Evolutionary conservation across 2,797 vertebrate species (phyloP), one percentile per base, ranked within the genome.

Genomic region (Notolepis coatsorum): DNA sequence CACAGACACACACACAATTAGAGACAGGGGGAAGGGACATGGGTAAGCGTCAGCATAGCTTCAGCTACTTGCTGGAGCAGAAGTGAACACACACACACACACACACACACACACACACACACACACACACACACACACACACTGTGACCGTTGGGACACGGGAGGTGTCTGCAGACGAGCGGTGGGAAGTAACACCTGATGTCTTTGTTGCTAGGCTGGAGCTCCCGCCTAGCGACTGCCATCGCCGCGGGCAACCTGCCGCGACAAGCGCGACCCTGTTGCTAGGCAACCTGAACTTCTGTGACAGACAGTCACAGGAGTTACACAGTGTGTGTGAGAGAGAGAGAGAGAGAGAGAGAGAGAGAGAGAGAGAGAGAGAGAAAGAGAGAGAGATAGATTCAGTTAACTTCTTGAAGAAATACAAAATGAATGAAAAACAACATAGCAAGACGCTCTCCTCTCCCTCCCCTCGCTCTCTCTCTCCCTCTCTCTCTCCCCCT

Each of bases 121-220:
- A 33, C 50, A 49, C 49, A 62, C 65, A 35, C 25, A 61, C 35
- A 38, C 49, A 57, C 61, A 61, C 65, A 68, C 58, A 49, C 52
- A 52, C 24, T 42, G 52, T 33, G 74, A 75, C 68, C 41, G 23
- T 65, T 66, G 77, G 75, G 80, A 71, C 71, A 73, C 48, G 61
- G 65, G 71, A 82, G 76, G 87, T 85, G 89, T 91, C 80, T 61
- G 61, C 68, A 82, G 80, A 86, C 63, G 9, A 84, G 64, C 86
- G 74, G 86, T 76, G 68, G 86, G 86, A 89, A 87, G 82, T 73
- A 80, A 76, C 89, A 90, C 90, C 90, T 90, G 88, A 89, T 89
- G 87, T 90, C 89, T 90, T 88, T 86, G 89, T 92, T 87, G 86
- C 89, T 77, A 78, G 68, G 85, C 74, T 53, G 56, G 45, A 23